Percentiles rank a stretch among this genome's conserved stretches.
Conservation (phyloP, 1,140 invertebrate species). For the Nasonia longicornis region DNA sequence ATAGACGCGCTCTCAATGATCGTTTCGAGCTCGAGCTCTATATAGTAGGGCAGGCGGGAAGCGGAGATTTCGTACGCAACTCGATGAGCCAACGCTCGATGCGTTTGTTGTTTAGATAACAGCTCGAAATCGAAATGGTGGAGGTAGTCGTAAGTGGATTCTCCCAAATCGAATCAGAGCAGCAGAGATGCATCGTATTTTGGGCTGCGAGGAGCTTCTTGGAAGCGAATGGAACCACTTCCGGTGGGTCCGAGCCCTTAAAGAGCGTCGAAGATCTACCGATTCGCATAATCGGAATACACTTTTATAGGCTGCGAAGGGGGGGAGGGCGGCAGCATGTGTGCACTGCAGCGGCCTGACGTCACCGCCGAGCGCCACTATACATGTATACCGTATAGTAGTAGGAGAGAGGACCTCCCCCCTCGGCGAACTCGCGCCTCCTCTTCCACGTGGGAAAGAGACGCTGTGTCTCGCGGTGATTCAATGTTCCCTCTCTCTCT, state of each 20-base stretch:
- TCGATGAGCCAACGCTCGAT: not conserved
- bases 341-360: not conserved
- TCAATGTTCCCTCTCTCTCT: not conserved
- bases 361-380: not conserved
- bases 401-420: not conserved
- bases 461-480: constrained; percentile 24
- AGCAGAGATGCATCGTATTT: constrained; percentile 6
- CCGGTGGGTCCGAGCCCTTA: constrained; percentile 1
- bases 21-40: not conserved
- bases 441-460: constrained; percentile 9
- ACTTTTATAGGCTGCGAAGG: not conserved
- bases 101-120: no score
- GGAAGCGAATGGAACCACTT: constrained; percentile 22
- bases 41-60: not conserved
- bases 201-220: constrained; percentile 36
- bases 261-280: constrained; percentile 8
- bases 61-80: not conserved
- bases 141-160: no score
- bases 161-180: not conserved
- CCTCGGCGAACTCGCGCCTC: not conserved
- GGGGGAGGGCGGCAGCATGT: not conserved
- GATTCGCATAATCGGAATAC: constrained; percentile 35
- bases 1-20: not conserved
- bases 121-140: no score
- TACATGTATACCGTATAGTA: not conserved